A percentile compares a stretch with the other conserved stretches of the same genome.
These are phyloP conservation scores for Andrena chrysosceles DNA, from an alignment of 2,888 invertebrate species.

Conservation along the genomic window DNA sequence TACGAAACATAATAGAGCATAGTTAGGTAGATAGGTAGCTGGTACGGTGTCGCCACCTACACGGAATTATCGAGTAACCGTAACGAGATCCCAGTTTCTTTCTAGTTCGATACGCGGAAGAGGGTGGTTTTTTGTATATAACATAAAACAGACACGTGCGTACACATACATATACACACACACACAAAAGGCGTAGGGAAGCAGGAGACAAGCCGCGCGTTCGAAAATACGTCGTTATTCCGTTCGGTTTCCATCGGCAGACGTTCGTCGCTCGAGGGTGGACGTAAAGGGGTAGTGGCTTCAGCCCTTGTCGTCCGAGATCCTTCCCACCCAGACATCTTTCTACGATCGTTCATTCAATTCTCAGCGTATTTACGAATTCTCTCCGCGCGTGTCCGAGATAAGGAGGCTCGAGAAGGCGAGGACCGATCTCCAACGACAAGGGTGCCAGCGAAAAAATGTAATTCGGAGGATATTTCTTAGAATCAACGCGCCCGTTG, in stretches of 20 bases:
- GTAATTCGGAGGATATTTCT: constrained; percentile 52
- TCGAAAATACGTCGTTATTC: constrained; percentile 46
- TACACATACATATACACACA: constrained; percentile 3
- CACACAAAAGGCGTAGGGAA: not conserved
- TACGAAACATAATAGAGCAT: constrained; percentile 40
- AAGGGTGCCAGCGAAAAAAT: constrained; percentile 12
- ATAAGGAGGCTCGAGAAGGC: not conserved
- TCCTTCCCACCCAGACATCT: constrained; percentile 27
- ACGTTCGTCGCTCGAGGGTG: constrained; percentile 51
- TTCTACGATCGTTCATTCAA: constrained; percentile 38
- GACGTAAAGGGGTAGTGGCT: not conserved
- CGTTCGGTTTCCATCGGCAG: constrained; percentile 68
- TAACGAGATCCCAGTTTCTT: constrained; percentile 57
- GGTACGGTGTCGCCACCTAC: constrained; percentile 52
- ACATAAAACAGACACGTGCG: not conserved
- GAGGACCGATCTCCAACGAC: constrained; percentile 30
- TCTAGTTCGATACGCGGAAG: constrained; percentile 14
- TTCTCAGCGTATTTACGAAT: constrained; percentile 20
- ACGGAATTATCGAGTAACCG: constrained; percentile 62
- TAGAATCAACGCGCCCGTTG: constrained; percentile 61
- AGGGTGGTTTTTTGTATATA: constrained; percentile 37
- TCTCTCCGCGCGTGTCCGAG: not conserved
- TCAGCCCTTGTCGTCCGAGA: constrained; percentile 46
- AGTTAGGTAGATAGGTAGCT: constrained; percentile 58
- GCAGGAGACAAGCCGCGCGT: not conserved